Conservation (phyloP, 2,888 invertebrate genomes). For the Teleogryllus oceanicus region DNA sequence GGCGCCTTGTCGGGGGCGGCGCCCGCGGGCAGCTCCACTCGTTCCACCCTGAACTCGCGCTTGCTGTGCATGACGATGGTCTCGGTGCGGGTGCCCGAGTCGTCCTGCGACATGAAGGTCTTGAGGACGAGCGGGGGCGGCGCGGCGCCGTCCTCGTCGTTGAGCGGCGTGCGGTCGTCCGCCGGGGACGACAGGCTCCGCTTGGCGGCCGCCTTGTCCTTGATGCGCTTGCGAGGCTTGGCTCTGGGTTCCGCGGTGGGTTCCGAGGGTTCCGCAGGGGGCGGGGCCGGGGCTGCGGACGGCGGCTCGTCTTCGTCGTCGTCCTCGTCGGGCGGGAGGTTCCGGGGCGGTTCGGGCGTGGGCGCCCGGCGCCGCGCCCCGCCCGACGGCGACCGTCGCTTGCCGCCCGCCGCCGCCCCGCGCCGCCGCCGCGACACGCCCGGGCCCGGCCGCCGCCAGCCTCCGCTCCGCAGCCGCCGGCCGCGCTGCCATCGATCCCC, state of each 20-base stretch:
- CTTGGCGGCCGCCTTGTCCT: slow-evolving; percentile 25
- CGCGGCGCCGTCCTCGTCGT: not conserved
- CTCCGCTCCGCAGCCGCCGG: not conserved
- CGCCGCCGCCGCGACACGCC: slow-evolving; percentile 59
- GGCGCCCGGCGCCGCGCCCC: slow-evolving; percentile 31
- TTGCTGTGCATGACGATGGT: slow-evolving; percentile 25
- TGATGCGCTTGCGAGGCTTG: slow-evolving; percentile 30
- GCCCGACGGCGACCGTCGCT: slow-evolving; percentile 34
- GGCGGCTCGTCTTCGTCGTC: slow-evolving; percentile 43
- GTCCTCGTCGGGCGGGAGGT: slow-evolving; percentile 26
- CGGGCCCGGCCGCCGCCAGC: slow-evolving; percentile 28
- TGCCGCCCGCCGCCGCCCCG: slow-evolving; percentile 43
- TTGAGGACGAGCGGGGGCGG: not conserved
- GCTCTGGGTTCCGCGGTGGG: slow-evolving; percentile 26
- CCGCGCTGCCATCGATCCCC: not conserved
- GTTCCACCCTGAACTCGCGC: slow-evolving; percentile 23
- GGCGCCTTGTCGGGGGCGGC: not conserved
- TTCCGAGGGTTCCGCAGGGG: not conserved
- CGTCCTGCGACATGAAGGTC: slow-evolving; percentile 20
- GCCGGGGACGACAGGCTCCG: slow-evolving; percentile 36
- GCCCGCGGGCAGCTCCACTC: slow-evolving; percentile 18
- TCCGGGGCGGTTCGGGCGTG: slow-evolving; percentile 34
- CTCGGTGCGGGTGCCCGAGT: not conserved
- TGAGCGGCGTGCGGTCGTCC: slow-evolving; percentile 28
- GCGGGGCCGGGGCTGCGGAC: slow-evolving; percentile 23